phyloP scores from a whole-genome alignment of 1,140 invertebrate species.

The Chrysomallon squamiferum region DNA sequence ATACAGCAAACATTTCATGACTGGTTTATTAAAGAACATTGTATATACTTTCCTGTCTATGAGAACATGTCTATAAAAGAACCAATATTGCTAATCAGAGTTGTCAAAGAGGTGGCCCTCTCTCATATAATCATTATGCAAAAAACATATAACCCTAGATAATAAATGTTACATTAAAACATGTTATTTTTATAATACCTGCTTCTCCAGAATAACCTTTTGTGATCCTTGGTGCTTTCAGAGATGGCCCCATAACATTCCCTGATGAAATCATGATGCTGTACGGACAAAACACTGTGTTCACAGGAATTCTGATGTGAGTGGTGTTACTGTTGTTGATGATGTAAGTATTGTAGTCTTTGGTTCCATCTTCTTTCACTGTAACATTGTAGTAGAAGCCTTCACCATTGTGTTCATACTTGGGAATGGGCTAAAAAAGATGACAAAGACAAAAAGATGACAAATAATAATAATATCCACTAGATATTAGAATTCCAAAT shows the following conservation, averaged over 20 bases:
- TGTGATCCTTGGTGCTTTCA: constrained; percentile 2
- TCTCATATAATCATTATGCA: too few species aligned
- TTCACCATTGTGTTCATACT: constrained; percentile 32
- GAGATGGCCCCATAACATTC: constrained; percentile 24
- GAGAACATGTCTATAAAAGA: too few species aligned
- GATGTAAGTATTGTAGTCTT: background rate
- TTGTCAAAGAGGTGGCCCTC: too few species aligned
- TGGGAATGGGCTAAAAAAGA: constrained; percentile 25
- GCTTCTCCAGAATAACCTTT: constrained; percentile 42
- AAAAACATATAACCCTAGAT: too few species aligned
- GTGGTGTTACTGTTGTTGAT: too few species aligned
- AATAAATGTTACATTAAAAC: too few species aligned
- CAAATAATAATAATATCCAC: background rate
- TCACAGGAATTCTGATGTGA: too few species aligned
- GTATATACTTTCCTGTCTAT: too few species aligned
- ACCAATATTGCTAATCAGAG: too few species aligned
- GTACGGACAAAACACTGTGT: constrained; percentile 19
- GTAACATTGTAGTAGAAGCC: constrained; percentile 30
- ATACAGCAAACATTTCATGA: too few species aligned
- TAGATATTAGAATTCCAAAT: too few species aligned
- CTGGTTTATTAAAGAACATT: too few species aligned
- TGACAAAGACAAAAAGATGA: background rate
- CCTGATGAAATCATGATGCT: constrained; percentile 26
- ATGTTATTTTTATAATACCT: constrained; percentile 19
- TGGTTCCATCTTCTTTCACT: constrained; percentile 21